Base-by-base conservation (phyloP, 2,113 vertebrate genomes). In the Peromyscus californicus region DNA sequence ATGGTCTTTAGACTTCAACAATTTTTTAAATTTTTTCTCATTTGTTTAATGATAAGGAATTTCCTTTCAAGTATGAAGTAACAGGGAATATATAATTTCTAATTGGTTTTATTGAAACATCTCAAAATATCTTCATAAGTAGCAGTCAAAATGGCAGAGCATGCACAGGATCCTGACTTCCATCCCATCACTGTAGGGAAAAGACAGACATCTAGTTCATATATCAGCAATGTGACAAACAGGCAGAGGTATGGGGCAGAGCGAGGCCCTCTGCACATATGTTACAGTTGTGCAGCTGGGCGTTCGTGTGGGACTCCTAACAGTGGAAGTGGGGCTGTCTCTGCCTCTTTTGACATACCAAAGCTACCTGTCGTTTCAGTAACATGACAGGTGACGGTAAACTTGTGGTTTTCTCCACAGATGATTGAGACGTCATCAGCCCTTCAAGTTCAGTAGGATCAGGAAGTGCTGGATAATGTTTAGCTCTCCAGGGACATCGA, bases 1-100 rank as follows among this genome's bases (percentile, higher is more conserved):
- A 63, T 39, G 36, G 21, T 16, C 6, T 91, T 96, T 80, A 48
- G 12, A 63, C 42, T 89, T 63, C 65, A 83, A 57, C 74, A 78
- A 48, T 45, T n/a, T 80, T 89, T 59, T 72, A 3, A 70, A 19
- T 13, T 29, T 78, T 91, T 74, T 83, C 7, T 74, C 16, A 86
- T 67, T 67, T 67, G 67, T 61, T 95, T 90, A 88, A 36, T 95
- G 8, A 45, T 90, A 91, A 63, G 57, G 29, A 93, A 15, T 63
- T 54, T 65, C 5, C 6, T 33, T 11, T 45, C 16, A 17, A 76
- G 17, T 69, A n/a, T 48, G 15, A 92, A 67, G 94, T 80, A 78
- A 72, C 6, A 87, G 75, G 48, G 31, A 79, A 42, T 83, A 22
- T 33, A 7, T 89, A 24, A 84, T 90, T 93, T 95, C 31, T 74